Percentiles rank a stretch among this genome's conserved stretches.
phyloP scores from a whole-genome alignment of 2,888 invertebrate species.

The Linnaemya vulpina region DNA sequence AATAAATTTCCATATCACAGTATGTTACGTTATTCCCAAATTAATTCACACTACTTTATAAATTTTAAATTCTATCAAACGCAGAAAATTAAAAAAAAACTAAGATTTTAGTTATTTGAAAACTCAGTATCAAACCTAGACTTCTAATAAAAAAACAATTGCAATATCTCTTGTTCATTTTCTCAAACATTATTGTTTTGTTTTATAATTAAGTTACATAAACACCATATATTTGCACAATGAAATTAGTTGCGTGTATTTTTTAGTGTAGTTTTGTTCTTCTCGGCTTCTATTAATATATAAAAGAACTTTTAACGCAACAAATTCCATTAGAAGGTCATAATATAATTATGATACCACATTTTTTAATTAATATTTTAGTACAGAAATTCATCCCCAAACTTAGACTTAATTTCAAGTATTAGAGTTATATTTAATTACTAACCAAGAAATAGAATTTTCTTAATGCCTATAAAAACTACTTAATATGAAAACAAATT shows the following conservation, averaged over 20 bases:
- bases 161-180: slow-evolving; percentile 15
- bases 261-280: no score
- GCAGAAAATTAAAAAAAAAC: neutral
- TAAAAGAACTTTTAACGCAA: no score
- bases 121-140: neutral
- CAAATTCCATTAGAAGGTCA: no score
- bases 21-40: no score
- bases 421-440: slow-evolving; percentile 29
- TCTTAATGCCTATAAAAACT: slow-evolving; percentile 48
- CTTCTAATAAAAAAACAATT: slow-evolving; percentile 4
- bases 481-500: slow-evolving; percentile 44
- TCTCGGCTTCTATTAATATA: no score
- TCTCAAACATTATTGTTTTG: neutral
- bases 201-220: slow-evolving; percentile 4
- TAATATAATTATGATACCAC: no score
- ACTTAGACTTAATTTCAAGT: slow-evolving; percentile 28
- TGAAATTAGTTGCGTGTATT: no score
- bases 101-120: no score
- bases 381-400: neutral
- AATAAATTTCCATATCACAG: no score
- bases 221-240: no score
- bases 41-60: no score
- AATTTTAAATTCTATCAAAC: no score
- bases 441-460: slow-evolving; percentile 14
- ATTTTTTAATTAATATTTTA: neutral